Percentiles rank a stretch among this genome's conserved stretches.
These are phyloP conservation scores for Laupala kohalensis DNA, from an alignment of 1,140 invertebrate genomes.

Conservation along the genomic window DNA sequence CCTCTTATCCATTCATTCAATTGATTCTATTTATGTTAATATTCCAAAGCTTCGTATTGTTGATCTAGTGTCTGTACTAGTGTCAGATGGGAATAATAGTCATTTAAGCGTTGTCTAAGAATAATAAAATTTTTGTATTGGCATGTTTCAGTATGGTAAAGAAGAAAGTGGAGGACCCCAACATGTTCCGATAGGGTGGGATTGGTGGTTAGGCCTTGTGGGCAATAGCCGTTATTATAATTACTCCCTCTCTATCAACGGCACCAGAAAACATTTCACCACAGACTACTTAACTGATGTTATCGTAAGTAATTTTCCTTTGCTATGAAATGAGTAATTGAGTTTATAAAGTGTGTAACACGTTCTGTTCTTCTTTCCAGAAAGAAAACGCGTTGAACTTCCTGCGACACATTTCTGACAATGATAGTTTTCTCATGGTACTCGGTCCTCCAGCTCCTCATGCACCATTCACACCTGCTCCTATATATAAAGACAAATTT, in stretches of 20 bases:
- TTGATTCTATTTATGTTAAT: too few species aligned
- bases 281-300: constrained; percentile 73
- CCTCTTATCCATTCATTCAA: too few species aligned
- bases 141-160: constrained; percentile 44
- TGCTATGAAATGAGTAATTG: neutral
- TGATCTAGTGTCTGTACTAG: too few species aligned
- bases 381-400: constrained; percentile 42
- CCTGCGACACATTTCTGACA: constrained; percentile 24
- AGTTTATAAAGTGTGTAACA: neutral
- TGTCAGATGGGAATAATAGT: too few species aligned
- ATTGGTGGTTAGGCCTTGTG: constrained; percentile 62
- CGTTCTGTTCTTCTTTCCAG: constrained; percentile 27
- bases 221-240: constrained; percentile 82
- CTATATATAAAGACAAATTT: constrained; percentile 50
- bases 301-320: constrained; percentile 53
- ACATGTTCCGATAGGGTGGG: constrained; percentile 67
- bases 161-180: constrained; percentile 39
- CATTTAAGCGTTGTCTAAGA: too few species aligned
- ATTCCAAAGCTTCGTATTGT: too few species aligned
- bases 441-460: constrained; percentile 73
- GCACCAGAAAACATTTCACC: constrained; percentile 42
- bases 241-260: constrained; percentile 75
- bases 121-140: neutral
- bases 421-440: constrained; percentile 64
- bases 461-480: constrained; percentile 66